A percentile compares a stretch with the other conserved stretches of the same genome.
These are phyloP conservation scores for Samia ricini DNA, from an alignment of 1,140 invertebrate genomes.

Conservation along the genomic window DNA sequence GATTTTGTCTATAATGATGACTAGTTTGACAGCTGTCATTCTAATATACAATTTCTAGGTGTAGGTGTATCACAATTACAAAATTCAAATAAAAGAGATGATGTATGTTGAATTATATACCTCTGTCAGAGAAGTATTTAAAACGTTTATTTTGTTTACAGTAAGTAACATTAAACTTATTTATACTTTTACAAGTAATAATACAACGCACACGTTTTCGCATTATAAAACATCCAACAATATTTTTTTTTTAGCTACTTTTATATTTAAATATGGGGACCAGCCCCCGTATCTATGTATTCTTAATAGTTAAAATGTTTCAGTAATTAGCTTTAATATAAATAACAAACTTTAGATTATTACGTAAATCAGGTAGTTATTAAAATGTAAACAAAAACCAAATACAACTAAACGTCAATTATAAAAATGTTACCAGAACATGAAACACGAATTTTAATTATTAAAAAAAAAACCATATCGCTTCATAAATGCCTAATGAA, in stretches of 20 bases:
- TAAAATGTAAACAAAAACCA: not conserved
- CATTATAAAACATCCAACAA: conserved; percentile 70
- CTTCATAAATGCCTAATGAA: not conserved
- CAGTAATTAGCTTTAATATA: conserved; percentile 18
- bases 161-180: conserved; percentile 39
- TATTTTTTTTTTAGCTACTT: conserved; percentile 37
- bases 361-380: not conserved
- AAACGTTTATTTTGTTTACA: conserved; percentile 31
- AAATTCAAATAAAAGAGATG: not conserved
- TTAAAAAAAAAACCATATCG: not conserved
- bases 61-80: not conserved
- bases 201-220: conserved; percentile 38
- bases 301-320: conserved; percentile 35
- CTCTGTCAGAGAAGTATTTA: conserved; percentile 25
- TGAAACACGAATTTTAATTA: not conserved
- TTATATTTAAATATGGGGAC: conserved; percentile 47
- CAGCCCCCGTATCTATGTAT: conserved; percentile 52
- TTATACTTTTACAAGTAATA: conserved; percentile 41
- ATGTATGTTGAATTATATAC: not conserved
- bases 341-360: not conserved
- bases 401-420: not conserved
- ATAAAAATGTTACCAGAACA: not conserved
- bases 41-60: too few relatives aligned
- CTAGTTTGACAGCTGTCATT: too few relatives aligned
- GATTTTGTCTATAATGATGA: too few relatives aligned